A percentile compares a stretch with the other conserved stretches of the same genome.
Evolutionary conservation across 2,888 invertebrate genomes (phyloP).

Genomic region (Eurois occulta): DNA sequence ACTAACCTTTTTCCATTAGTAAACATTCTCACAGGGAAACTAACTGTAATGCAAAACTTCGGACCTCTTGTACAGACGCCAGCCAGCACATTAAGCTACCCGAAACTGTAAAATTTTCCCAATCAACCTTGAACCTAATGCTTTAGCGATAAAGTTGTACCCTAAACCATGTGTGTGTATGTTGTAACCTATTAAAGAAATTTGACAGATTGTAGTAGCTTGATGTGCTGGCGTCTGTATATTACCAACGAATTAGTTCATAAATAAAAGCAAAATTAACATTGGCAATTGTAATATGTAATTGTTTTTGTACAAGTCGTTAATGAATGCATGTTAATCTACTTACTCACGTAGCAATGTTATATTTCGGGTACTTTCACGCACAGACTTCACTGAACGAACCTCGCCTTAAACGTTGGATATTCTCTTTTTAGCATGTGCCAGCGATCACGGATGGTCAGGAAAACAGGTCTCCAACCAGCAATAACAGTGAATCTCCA

Average conservation of each 20-base stretch:
- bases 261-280: constrained; percentile 15
- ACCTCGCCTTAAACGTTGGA: constrained; percentile 41
- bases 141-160: too few species aligned
- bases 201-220: too few species aligned
- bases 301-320: constrained; percentile 17
- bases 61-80: constrained; percentile 30
- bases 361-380: background rate
- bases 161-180: too few species aligned
- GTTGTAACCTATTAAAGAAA: too few species aligned
- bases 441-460: constrained; percentile 88
- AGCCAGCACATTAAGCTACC: too few species aligned
- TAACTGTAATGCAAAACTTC: constrained; percentile 8
- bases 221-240: too few species aligned
- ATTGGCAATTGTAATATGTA: background rate
- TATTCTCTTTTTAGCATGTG: constrained; percentile 81
- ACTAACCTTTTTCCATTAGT: constrained; percentile 66
- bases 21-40: constrained; percentile 58
- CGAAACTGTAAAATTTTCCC: too few species aligned
- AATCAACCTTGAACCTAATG: too few species aligned
- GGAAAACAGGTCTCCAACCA: constrained; percentile 82
- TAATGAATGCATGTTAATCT: constrained; percentile 37
- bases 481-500: constrained; percentile 81
- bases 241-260: too few species aligned
- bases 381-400: constrained; percentile 28
- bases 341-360: constrained; percentile 1